Evolutionary conservation across 2,888 invertebrate genomes (phyloP), one percentile per base, ranked within the genome.

Genomic region (Noctua janthina): DNA sequence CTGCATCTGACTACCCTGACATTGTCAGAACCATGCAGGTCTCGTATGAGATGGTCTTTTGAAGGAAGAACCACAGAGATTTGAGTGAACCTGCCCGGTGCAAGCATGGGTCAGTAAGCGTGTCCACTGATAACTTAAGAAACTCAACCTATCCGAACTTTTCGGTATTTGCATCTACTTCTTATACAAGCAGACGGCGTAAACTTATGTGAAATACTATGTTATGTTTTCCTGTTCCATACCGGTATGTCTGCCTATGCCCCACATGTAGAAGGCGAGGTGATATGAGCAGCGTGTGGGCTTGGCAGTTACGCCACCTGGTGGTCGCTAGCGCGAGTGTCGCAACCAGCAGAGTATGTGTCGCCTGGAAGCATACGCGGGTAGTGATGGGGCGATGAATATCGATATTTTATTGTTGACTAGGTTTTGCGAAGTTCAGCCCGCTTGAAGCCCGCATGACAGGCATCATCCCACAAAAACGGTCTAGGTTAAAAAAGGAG

Each of bases 281-380:
- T 73, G 85, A 84, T 72, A 74, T 56, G 74, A 72, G 70, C 68
- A 68, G 78, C 54, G 62, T 84, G 84, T 86, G 86, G 86, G 86
- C 78, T 86, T 43, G 86, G 86, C 69, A 10, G 54, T 88, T 86
- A 86, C 86, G 88, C 86, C 86, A 86, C 68, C 78, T 76, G 82
- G 86, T 82, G 86, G 88, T 81, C 66, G 75, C 77, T 79, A 74
- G 80, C 74, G 69, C 81, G 73, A 15, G 85, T 86, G 88, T 86
- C 59, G 88, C 86, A 86, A 86, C 54, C 29, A 51, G 54, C n/a
- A 17, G 54, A 84, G 84, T 81, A 81, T 84, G 81, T 86, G 86
- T 88, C 86, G 88, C 86, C 86, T 88, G 86, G 85, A 81, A 85
- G 76, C 85, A 78, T 88, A 29, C 74, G 88, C 69, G 23, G 11